A percentile compares a stretch with the other conserved stretches of the same genome.
Evolutionary conservation across 2,113 vertebrate species (phyloP).

Genomic region (Cariama cristata): DNA sequence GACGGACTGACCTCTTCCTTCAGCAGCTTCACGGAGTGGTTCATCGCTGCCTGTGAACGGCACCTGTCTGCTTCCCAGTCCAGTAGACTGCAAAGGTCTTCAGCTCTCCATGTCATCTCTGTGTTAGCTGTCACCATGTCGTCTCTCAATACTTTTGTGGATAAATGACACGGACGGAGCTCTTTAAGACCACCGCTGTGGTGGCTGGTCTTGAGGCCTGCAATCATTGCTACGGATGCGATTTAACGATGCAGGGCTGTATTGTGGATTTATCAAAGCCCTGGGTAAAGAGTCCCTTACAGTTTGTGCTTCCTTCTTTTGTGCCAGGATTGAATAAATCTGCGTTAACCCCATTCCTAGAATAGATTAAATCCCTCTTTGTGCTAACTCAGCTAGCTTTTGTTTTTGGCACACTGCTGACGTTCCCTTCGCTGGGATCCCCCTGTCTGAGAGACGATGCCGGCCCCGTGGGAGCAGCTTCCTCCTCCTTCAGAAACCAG

Average conservation of each 20-base stretch:
- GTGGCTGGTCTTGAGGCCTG: rapidly evolving
- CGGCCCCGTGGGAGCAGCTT: background rate
- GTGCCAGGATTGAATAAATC: background rate
- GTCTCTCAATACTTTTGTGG: background rate
- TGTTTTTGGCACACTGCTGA: background rate
- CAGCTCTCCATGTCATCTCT: rapidly evolving
- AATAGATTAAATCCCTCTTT: background rate
- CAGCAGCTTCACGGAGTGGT: background rate
- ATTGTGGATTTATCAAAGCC: background rate
- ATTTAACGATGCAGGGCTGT: background rate
- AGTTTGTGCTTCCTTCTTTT: background rate
- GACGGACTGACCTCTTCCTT: background rate
- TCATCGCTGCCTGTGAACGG: rapidly evolving
- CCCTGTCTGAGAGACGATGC: background rate
- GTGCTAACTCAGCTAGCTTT: slow-evolving; percentile 5
- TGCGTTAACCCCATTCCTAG: background rate
- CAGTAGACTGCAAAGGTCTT: background rate
- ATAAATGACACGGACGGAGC: background rate
- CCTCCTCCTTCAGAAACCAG: background rate
- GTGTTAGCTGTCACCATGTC: background rate
- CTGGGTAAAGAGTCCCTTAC: background rate
- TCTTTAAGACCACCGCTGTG: rapidly evolving
- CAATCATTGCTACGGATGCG: background rate
- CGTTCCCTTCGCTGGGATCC: background rate
- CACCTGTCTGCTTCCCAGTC: background rate